phyloP scores from a whole-genome alignment of 2,888 invertebrate genomes.

The Spilarctia lutea region DNA sequence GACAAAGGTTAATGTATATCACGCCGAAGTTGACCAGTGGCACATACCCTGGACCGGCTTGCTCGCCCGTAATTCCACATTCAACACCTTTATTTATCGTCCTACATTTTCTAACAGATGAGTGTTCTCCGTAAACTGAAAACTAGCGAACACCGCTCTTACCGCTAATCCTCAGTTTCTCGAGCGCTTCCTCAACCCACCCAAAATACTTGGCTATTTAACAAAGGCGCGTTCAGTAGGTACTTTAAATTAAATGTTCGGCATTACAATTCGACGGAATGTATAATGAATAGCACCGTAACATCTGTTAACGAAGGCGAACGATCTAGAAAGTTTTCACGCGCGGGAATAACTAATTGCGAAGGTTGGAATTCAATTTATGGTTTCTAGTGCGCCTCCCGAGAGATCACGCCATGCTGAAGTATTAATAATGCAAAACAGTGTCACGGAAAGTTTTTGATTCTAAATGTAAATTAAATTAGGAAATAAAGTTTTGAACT shows the following conservation, averaged over 20 bases:
- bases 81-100: constrained; percentile 76
- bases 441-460: constrained; percentile 86
- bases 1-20: constrained; percentile 62
- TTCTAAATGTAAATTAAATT: constrained; percentile 85
- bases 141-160: constrained; percentile 66
- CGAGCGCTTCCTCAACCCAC: constrained; percentile 71
- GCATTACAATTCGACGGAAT: constrained; percentile 86
- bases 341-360: constrained; percentile 87
- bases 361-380: constrained; percentile 87
- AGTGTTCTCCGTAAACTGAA: constrained; percentile 69
- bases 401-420: constrained; percentile 83
- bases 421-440: constrained; percentile 87
- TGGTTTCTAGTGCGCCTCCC: constrained; percentile 84
- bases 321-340: constrained; percentile 87
- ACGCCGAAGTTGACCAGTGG: constrained; percentile 46
- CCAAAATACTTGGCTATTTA: constrained; percentile 76
- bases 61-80: constrained; percentile 58
- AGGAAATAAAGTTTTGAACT: constrained; percentile 79
- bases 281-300: constrained; percentile 87
- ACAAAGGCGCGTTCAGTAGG: constrained; percentile 82
- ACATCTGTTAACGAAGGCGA: constrained; percentile 87
- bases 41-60: constrained; percentile 34
- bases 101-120: constrained; percentile 68
- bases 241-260: constrained; percentile 86
- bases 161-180: constrained; percentile 72